Base-by-base conservation (phyloP, 2,888 invertebrate species). In the Thecocarcelia acutangulata region DNA sequence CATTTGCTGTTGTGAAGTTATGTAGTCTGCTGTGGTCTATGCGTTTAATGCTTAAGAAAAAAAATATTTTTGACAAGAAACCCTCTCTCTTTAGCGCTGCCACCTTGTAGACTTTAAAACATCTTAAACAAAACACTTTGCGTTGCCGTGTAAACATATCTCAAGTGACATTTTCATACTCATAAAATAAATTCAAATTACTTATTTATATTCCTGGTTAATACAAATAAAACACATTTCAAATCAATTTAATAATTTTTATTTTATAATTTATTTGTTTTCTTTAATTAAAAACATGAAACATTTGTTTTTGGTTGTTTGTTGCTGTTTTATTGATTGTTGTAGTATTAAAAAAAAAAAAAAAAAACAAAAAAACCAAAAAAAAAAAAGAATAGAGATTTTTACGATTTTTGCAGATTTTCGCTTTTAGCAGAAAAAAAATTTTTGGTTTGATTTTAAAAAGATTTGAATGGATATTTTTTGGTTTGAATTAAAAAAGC, bases 171-270 rank as follows among this genome's bases (percentile, higher is more conserved):
- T 13, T 33, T 8, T 3, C 12, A 9, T 2, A 56, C 5, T 24
- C 24, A 2, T 3, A 24, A 2, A 24, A 3, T 5, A 5, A 3
- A 3, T 24, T 2, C 24, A 2, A 24, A 5, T 6, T 33, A 33
- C 33, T 9, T 33, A 33, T 8, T 5, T 33, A 8, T 33, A 8
- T 8, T 1, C 13, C 13, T 15, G 8, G 2, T n/a, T 44, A n/a
- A 44, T 44, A 0, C 5, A 64, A 33, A 9, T 11, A 50, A 64
- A 13, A 64, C 3, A n/a, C 64, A 21, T 0, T 85, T 85, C 76
- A 81, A 84, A 42, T 84, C 83, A 85, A 86, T 85, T 83, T 63
- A 86, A 85, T 85, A 84, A n/a, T 70, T 70, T 72, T 78, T 76
- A 72, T 74, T 70, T 70, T 68, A 54, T 83, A 84, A 21, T 82